Base-by-base conservation (phyloP, 2,797 vertebrate species). In the Poeciliopsis gracilis region DNA sequence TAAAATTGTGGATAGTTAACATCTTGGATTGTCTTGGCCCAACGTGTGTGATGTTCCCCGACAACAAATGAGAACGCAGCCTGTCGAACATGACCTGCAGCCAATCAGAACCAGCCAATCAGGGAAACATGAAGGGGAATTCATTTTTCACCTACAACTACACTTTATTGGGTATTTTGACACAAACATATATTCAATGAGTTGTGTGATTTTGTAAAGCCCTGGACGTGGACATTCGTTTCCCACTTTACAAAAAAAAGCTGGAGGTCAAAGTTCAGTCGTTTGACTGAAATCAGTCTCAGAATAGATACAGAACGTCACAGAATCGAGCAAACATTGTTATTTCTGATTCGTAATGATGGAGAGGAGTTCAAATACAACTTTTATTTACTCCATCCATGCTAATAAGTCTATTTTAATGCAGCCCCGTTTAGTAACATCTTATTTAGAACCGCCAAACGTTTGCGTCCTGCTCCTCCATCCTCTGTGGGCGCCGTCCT, bases 401-500 rank as follows among this genome's bases (percentile, higher is more conserved):
- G 7, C 30, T 36, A 63, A 63, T 63, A 36, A 36, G 16, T 36
- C 6, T 33, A 20, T 63, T 63, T 8, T 10, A 16, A 63, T 20
- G 28, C 30, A 63, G 13, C 4, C 28, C 57, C 3, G 18, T 63
- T 15, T 63, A 36, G 36, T 36, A 18, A 49, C 61, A 63, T 10
- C 20, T 66, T 45, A 66, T 18, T 33, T 76, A 72, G 70, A 30
- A 12, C 16, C 2, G 30, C 5, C 46, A 72, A 49, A 72, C 70
- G 20, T 49, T 33, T 2, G 5, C 9, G 49, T 49, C 11, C 13
- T 10, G 36, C 28, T 11, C 73, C 30, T 73, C 57, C 74, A 20
- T 76, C 82, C n/a, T 80, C 72, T 72, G 72, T 25, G 72, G 16
- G 71, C 38, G 80, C 18, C 0, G 72, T 82, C 82, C 77, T 85